Base-by-base conservation (phyloP, 2,888 invertebrate species). In the Sminthurides aquaticus region DNA sequence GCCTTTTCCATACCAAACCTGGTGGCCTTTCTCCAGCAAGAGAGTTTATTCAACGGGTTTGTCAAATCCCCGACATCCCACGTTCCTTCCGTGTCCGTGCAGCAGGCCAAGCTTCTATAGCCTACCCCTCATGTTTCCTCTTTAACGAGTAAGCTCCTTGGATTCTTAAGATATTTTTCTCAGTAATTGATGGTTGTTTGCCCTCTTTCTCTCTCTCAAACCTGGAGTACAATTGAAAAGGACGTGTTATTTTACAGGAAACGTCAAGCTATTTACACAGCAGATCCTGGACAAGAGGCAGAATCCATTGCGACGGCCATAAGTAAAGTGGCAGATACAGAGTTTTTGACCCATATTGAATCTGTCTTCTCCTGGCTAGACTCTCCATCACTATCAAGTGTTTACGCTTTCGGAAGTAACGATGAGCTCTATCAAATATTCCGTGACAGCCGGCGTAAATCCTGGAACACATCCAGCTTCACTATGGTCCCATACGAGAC, bases 121-220 rank as follows among this genome's bases (percentile, higher is more conserved):
- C 15, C 18, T 15, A 8, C 5, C 52, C 52, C 5, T 52, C 52
- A 5, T 52, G 52, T 20, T 5, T 52, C 52, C 52, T 52, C 20
- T 52, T 52, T 20, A 22, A 52, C 20, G 52, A 52, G 52, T 52
- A 52, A 52, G 52, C 20, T 15, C 52, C 52, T 34, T 11, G 43
- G n/a, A n/a, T n/a, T n/a, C n/a, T n/a, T n/a, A n/a, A n/a, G n/a
- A n/a, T n/a, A n/a, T n/a, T n/a, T n/a, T n/a, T n/a, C n/a, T n/a
- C n/a, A n/a, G n/a, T n/a, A n/a, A n/a, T n/a, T n/a, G n/a, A n/a
- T n/a, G n/a, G n/a, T n/a, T n/a, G n/a, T n/a, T n/a, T n/a, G n/a
- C n/a, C n/a, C n/a, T n/a, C n/a, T n/a, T n/a, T n/a, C n/a, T n/a
- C n/a, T n/a, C n/a, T n/a, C n/a, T n/a, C n/a, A n/a, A n/a, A n/a